Conservation (phyloP, 2,797 vertebrate species). For the Smutsia gigantea region DNA sequence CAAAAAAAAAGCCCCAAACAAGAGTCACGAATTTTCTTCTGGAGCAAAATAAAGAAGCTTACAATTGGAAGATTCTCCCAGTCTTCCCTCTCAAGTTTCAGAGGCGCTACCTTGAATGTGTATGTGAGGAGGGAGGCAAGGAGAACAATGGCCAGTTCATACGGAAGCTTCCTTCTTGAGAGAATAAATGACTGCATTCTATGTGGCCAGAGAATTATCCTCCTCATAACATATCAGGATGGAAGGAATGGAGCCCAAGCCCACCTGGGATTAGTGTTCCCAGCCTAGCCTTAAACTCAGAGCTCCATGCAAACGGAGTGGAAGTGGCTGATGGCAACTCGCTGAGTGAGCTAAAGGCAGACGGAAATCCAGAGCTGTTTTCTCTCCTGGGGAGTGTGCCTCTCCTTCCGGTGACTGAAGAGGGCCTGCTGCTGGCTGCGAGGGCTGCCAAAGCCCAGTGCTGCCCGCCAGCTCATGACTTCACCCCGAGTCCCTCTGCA, state of each 20-base stretch:
- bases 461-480: neutral
- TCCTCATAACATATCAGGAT: neutral
- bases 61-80: neutral
- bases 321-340: neutral
- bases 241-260: neutral
- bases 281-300: neutral
- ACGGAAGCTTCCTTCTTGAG: neutral
- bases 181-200: neutral
- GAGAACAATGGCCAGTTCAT: neutral
- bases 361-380: accelerated
- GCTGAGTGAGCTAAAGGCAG: neutral
- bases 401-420: neutral
- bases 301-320: accelerated
- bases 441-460: neutral
- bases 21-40: neutral
- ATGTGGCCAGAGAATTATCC: neutral
- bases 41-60: neutral
- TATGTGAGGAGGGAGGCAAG: neutral
- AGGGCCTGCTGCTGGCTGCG: accelerated
- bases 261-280: neutral
- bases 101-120: neutral
- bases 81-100: neutral
- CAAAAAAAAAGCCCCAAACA: neutral
- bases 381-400: neutral
- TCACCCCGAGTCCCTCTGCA: neutral